Evolutionary conservation across 2,888 invertebrate genomes (phyloP), one percentile per base, ranked within the genome.

Genomic region (Lypha dubia): DNA sequence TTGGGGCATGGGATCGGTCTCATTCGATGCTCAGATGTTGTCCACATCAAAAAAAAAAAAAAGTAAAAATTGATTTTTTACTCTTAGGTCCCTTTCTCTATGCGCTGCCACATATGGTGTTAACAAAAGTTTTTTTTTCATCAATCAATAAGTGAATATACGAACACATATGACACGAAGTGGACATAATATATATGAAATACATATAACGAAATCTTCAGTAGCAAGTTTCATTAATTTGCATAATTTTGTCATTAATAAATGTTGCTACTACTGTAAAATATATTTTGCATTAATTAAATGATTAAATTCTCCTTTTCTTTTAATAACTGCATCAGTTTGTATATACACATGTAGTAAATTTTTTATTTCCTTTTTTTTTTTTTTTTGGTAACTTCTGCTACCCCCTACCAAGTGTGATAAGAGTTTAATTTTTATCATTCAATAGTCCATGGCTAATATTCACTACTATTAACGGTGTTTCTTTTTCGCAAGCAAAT

Each of bases 261-360:
- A 44, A 22, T 5, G 35, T 28, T 22, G 79, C 63, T 79, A 68
- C 62, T 70, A 68, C 62, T 70, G 62, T 79, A 49, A 46, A 46
- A 22, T 22, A 9, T 17, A 8, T 24, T 22, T 32, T 13, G 35
- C n/a, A 7, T 67, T 60, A 20, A 60, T 20, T 4, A 60, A 13
- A 13, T 60, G 11, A 11, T 44, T 44, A n/a, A 15, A n/a, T 3
- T n/a, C 44, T 44, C 15, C 44, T 44, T n/a, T 44, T 44, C 44
- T n/a, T 11, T 44, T 44, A 5, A 44, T 44, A n/a, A 2, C 3
- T 3, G 44, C 9, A 35, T 44, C n/a, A n/a, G n/a, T n/a, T n/a
- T n/a, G n/a, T n/a, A n/a, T n/a, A n/a, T n/a, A n/a, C n/a, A n/a
- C n/a, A n/a, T n/a, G n/a, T n/a, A n/a, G n/a, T n/a, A n/a, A n/a